Percentiles rank a stretch among this genome's conserved stretches.
Conservation (phyloP, 2,888 invertebrate species). For the Thyatira batis region DNA sequence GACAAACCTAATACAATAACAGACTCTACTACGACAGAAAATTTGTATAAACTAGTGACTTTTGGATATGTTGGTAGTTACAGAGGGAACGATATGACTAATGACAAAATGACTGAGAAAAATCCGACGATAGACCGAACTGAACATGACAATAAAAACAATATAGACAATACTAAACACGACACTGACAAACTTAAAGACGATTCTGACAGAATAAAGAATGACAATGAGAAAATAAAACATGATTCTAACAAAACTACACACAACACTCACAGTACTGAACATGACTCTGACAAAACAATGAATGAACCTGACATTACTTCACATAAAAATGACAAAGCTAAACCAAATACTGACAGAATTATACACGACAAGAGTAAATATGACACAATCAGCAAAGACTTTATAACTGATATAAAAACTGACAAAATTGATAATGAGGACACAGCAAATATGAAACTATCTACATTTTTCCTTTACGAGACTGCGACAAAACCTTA, state of each 20-base stretch:
- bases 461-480: constrained; percentile 70
- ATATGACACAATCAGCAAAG: constrained; percentile 58
- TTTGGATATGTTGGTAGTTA: constrained; percentile 78
- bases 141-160: constrained; percentile 14
- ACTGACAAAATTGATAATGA: constrained; percentile 30
- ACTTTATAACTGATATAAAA: constrained; percentile 55
- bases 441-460: constrained; percentile 42
- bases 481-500: constrained; percentile 73
- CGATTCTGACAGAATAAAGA: constrained; percentile 15
- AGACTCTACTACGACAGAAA: constrained; percentile 57
- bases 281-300: constrained; percentile 18
- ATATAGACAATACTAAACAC: constrained; percentile 16
- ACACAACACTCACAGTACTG: constrained; percentile 5
- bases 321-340: constrained; percentile 15
- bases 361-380: constrained; percentile 19
- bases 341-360: constrained; percentile 16
- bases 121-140: constrained; percentile 12
- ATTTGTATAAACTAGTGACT: constrained; percentile 72
- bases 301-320: too few relatives aligned
- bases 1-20: constrained; percentile 24
- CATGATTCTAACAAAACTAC: constrained; percentile 29
- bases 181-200: constrained; percentile 9
- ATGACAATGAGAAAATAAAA: constrained; percentile 18
- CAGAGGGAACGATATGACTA: constrained; percentile 48
- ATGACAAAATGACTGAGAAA: constrained; percentile 13